Percentiles rank a stretch among this genome's conserved stretches.
phyloP scores from a whole-genome alignment of 2,113 vertebrate species.

The Cyanocitta stelleri region DNA sequence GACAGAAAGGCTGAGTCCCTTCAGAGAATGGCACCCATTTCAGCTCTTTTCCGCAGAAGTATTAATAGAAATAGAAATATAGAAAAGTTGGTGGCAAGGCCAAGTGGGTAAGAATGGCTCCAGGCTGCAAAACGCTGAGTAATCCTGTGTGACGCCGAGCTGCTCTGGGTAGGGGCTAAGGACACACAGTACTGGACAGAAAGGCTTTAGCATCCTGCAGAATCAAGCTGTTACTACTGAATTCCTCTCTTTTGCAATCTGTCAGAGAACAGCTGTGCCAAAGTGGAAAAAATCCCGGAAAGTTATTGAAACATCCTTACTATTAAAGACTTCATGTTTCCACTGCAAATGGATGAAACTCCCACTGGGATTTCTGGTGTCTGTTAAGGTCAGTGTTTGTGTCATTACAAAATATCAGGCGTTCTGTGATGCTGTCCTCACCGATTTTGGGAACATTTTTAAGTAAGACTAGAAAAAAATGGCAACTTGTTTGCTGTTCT shows the following conservation, averaged over 20 bases:
- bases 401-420: background rate
- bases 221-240: constrained; percentile 1
- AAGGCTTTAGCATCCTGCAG: background rate
- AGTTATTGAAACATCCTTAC: constrained; percentile 42
- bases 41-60: background rate
- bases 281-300: constrained; percentile 41
- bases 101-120: background rate
- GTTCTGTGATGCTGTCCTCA: background rate
- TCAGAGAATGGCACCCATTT: background rate
- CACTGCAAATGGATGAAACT: constrained; percentile 5
- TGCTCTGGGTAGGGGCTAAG: background rate
- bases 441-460: background rate
- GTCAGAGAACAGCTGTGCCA: constrained; percentile 14
- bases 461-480: background rate
- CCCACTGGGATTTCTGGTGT: constrained; percentile 28
- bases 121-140: background rate
- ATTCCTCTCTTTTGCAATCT: constrained; percentile 39
- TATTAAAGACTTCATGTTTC: constrained; percentile 42
- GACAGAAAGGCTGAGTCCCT: background rate
- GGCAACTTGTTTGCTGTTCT: background rate
- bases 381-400: constrained; percentile 19
- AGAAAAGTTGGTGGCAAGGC: background rate
- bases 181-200: background rate
- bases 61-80: background rate
- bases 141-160: background rate